Evolutionary conservation across 1,140 invertebrate species (phyloP).

Genomic region (Drosophila repleta): DNA sequence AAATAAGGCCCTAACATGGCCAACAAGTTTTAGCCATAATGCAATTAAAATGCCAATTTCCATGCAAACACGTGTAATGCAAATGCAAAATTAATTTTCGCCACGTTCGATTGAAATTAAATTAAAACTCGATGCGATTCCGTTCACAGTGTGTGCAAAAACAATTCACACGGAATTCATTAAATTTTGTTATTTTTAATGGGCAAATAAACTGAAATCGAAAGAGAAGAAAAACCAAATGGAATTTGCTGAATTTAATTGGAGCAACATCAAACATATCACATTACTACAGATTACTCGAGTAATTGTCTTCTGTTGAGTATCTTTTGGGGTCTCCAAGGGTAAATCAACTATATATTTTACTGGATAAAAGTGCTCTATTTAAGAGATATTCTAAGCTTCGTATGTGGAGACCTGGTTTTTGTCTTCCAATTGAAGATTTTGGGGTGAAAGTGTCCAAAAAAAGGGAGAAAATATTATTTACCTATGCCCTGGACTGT

Average conservation of each 20-base stretch:
- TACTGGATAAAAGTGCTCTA: no score
- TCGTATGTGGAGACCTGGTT: no score
- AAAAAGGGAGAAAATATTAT: no score
- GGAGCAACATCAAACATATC: background rate
- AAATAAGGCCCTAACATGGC: background rate
- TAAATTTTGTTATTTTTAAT: conserved; percentile 14
- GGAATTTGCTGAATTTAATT: background rate
- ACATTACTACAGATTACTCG: no score
- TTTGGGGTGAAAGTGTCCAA: no score
- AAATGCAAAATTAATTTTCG: conserved; percentile 52
- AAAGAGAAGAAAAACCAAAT: background rate
- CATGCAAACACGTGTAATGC: conserved; percentile 44
- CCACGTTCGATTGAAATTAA: conserved; percentile 53
- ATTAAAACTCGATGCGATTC: conserved; percentile 32
- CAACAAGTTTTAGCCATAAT: conserved; percentile 31
- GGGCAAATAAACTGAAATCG: background rate
- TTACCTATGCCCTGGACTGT: no score
- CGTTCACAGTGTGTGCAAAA: background rate
- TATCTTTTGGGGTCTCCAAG: no score
- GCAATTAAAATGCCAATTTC: conserved; percentile 58
- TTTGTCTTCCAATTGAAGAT: no score
- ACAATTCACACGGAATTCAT: conserved; percentile 9
- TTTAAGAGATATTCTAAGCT: no score
- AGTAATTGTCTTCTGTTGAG: no score
- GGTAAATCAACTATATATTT: no score